Evolutionary conservation across 1,140 invertebrate species (phyloP).

Genomic region (Drosophila murphyi): DNA sequence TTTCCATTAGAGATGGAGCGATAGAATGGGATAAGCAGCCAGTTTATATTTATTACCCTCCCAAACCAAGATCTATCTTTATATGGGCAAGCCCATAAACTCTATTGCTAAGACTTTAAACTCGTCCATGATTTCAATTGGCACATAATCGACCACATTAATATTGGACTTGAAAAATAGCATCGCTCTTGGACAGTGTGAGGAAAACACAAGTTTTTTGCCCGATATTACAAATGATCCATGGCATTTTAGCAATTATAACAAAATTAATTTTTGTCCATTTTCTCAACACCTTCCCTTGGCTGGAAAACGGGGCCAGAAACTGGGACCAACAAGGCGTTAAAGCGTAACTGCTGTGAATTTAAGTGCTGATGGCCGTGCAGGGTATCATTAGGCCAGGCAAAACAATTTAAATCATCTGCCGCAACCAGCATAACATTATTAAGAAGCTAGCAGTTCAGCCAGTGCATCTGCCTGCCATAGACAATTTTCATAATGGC

Average conservation of each 20-base stretch:
- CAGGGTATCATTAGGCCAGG: conserved; percentile 78
- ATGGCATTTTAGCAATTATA: conserved; percentile 80
- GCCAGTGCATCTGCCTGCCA: conserved; percentile 26
- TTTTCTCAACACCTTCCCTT: conserved; percentile 82
- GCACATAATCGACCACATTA: conserved; percentile 60
- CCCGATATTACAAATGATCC: conserved; percentile 41
- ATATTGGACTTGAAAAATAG: conserved; percentile 46
- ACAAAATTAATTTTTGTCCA: conserved; percentile 81
- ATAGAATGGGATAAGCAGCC: background rate
- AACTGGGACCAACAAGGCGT: conserved; percentile 53
- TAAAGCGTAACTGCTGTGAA: conserved; percentile 78
- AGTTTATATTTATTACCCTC: background rate
- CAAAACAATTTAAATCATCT: conserved; percentile 83
- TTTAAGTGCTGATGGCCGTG: conserved; percentile 73
- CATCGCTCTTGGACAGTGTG: conserved; percentile 34
- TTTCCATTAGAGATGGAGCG: background rate
- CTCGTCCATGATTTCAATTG: conserved; percentile 39
- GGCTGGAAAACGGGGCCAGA: conserved; percentile 35
- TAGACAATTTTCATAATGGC: conserved; percentile 81
- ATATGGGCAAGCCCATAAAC: background rate
- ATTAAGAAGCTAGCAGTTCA: conserved; percentile 56
- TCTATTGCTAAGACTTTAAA: background rate
- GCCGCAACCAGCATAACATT: conserved; percentile 81
- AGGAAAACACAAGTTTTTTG: background rate
- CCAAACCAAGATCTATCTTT: background rate